Percentiles rank a stretch among this genome's conserved stretches.
Evolutionary conservation across 2,113 vertebrate genomes (phyloP).

Genomic region (Antechinus flavipes): DNA sequence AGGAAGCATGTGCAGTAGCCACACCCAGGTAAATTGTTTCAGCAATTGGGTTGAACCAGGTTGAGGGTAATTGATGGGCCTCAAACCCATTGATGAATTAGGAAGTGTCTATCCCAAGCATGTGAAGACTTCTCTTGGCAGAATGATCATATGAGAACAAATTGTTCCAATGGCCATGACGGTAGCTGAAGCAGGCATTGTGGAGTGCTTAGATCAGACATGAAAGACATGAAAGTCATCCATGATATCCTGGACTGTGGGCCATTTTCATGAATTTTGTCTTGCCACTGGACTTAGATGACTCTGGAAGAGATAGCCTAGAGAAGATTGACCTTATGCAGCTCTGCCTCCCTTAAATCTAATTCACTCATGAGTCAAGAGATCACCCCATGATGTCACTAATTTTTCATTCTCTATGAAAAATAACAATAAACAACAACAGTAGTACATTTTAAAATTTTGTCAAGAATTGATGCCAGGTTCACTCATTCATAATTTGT

Average conservation of each 20-base stretch:
- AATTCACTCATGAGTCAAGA: neutral
- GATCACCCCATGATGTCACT: neutral
- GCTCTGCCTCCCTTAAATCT: neutral
- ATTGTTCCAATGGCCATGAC: neutral
- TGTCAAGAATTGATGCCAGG: neutral
- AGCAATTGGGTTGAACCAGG: neutral
- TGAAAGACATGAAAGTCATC: neutral
- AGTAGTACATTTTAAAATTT: neutral
- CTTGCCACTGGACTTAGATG: neutral
- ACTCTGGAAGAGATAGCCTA: neutral
- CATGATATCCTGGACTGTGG: neutral
- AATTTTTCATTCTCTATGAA: neutral
- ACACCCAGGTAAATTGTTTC: neutral
- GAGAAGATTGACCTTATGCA: neutral
- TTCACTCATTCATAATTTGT: neutral
- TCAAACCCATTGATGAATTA: neutral
- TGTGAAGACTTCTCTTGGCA: neutral
- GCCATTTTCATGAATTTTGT: neutral
- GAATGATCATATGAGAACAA: neutral
- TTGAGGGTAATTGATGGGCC: neutral
- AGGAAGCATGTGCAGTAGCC: neutral
- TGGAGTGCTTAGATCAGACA: neutral
- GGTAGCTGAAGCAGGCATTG: neutral
- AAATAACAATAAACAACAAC: neutral
- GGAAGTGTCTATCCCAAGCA: neutral